phyloP scores from a whole-genome alignment of 2,797 vertebrate genomes.

The Pterois miles region DNA sequence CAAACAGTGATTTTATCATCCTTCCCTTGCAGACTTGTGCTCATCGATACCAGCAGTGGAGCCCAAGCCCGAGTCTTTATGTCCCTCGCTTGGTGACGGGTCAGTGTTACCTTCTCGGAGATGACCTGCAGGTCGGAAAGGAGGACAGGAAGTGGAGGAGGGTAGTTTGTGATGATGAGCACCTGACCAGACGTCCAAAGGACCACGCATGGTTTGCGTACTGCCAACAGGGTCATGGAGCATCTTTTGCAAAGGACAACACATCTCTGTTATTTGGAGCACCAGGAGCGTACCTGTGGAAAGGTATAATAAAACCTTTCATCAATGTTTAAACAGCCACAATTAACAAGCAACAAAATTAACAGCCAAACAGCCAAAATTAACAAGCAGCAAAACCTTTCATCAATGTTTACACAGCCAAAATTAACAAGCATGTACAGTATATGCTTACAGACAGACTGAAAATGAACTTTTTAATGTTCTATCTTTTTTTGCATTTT shows the following conservation, averaged over 20 bases:
- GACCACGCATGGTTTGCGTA: constrained; percentile 90
- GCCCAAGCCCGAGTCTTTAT: background rate
- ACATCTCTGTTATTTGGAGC: constrained; percentile 90
- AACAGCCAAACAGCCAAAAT: too few species aligned
- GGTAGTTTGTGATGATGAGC: constrained; percentile 71
- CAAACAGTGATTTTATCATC: background rate
- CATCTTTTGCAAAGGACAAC: constrained; percentile 90
- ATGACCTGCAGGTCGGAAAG: constrained; percentile 54
- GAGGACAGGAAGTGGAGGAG: constrained; percentile 45
- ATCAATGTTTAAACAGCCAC: background rate
- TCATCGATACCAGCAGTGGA: constrained; percentile 74
- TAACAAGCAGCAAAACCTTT: background rate
- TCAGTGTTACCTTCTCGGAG: constrained; percentile 74
- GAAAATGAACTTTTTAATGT: background rate
- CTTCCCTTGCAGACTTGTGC: constrained; percentile 65
- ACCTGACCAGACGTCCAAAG: constrained; percentile 79
- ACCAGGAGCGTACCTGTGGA: constrained; percentile 93
- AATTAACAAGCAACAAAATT: background rate
- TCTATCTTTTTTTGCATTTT: background rate
- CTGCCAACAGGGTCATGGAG: constrained; percentile 93
- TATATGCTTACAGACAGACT: background rate
- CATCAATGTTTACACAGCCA: background rate
- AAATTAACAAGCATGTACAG: background rate
- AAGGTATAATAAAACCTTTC: constrained; percentile 80
- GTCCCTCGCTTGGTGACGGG: constrained; percentile 62